Evolutionary conservation across 2,888 invertebrate species (phyloP).

Genomic region (Ramazzottius varieornatus): DNA sequence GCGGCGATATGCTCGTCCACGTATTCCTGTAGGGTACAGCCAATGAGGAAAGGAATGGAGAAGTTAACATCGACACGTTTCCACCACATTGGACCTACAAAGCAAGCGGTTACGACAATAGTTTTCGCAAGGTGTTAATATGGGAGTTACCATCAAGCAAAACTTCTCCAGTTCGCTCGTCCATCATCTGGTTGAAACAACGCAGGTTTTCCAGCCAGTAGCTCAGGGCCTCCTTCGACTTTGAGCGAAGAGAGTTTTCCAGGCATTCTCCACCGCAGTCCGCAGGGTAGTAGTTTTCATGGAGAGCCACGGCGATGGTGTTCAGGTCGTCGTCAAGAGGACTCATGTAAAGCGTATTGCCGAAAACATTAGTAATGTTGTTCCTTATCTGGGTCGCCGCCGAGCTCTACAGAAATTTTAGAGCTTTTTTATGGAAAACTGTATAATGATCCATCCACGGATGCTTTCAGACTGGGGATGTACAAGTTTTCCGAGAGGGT

Average conservation of each 20-base stretch:
- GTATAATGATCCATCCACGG: no score
- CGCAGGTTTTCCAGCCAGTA: background rate
- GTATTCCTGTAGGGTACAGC: background rate
- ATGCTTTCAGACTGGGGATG: no score
- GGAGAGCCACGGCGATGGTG: background rate
- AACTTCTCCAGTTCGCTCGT: background rate
- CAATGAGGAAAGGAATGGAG: background rate
- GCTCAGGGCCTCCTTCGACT: background rate
- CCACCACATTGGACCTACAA: background rate
- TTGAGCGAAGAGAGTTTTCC: background rate
- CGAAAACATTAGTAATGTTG: background rate
- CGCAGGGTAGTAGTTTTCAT: background rate
- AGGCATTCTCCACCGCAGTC: background rate
- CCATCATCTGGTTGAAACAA: background rate
- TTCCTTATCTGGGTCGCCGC: background rate
- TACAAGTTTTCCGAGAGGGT: no score
- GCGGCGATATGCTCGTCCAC: background rate
- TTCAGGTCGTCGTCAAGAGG: background rate
- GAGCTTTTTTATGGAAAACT: no score
- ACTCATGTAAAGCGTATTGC: background rate
- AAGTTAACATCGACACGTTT: background rate
- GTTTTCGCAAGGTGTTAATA: no score
- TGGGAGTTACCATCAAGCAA: constrained; percentile 1
- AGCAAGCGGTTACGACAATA: background rate
- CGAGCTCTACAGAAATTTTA: background rate